Percentiles rank a stretch among this genome's conserved stretches.
Conservation (phyloP, 2,797 vertebrate species). For the Pygocentrus nattereri region DNA sequence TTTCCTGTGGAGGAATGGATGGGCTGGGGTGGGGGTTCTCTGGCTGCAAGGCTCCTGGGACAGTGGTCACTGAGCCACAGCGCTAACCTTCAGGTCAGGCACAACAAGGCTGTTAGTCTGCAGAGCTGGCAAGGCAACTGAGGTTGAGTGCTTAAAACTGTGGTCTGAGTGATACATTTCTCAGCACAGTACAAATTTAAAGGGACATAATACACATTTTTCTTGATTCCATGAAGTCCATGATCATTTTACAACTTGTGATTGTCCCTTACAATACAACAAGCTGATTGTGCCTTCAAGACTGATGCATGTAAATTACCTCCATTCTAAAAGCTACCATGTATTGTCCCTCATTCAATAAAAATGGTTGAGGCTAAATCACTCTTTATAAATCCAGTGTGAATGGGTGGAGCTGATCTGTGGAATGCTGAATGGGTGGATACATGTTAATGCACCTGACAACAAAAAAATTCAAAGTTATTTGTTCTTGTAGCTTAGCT, state of each 20-base stretch:
- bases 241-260: no score
- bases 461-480: no score
- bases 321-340: no score
- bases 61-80: slow-evolving; percentile 72
- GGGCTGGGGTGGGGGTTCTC: slow-evolving; percentile 58
- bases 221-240: background rate
- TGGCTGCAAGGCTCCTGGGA: slow-evolving; percentile 58
- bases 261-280: no score
- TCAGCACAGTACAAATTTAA: background rate
- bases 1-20: slow-evolving; percentile 71
- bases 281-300: no score
- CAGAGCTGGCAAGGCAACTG: background rate
- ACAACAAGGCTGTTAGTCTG: slow-evolving; percentile 27
- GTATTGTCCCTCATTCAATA: background rate
- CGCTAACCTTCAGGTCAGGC: slow-evolving; percentile 41
- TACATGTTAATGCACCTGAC: background rate
- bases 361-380: background rate
- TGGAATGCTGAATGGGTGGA: background rate
- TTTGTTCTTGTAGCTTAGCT: no score
- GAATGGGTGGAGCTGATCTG: background rate
- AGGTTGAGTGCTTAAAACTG: background rate
- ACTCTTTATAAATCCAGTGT: background rate
- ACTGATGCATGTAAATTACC: no score
- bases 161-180: background rate
- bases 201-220: background rate